Evolutionary conservation across 2,888 invertebrate genomes (phyloP).

Genomic region (Scaptomyza tumidula): DNA sequence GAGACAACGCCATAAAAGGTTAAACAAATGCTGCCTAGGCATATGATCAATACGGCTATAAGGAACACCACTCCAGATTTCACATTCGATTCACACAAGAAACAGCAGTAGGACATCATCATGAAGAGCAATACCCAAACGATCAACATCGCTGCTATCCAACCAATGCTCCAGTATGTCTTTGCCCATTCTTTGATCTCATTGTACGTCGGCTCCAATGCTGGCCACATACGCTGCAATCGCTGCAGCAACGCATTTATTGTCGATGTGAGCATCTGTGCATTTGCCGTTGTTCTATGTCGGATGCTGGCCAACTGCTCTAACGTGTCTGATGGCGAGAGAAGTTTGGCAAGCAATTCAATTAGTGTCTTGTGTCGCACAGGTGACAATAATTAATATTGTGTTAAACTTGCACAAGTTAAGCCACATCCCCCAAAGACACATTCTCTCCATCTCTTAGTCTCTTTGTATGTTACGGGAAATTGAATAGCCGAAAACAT

Average conservation of each 20-base stretch:
- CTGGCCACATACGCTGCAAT: constrained; percentile 81
- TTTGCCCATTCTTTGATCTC: constrained; percentile 80
- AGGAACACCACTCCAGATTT: constrained; percentile 83
- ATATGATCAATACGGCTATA: constrained; percentile 81
- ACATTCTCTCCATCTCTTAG: not conserved
- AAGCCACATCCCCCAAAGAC: not conserved
- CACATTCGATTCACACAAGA: constrained; percentile 82
- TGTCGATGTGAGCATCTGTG: constrained; percentile 82
- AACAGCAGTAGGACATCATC: constrained; percentile 83
- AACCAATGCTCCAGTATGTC: constrained; percentile 82
- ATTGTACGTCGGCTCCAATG: constrained; percentile 79
- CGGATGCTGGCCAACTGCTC: constrained; percentile 83
- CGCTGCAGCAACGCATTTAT: constrained; percentile 81
- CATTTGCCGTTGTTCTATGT: constrained; percentile 83
- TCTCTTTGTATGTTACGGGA: constrained; percentile 30
- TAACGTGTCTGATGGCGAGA: constrained; percentile 77
- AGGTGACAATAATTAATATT: constrained; percentile 70
- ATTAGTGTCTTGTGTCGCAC: constrained; percentile 49
- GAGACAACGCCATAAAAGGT: constrained; percentile 82
- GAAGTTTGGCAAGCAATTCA: constrained; percentile 56
- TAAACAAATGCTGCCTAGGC: constrained; percentile 81
- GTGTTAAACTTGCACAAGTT: constrained; percentile 46
- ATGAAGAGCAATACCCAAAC: constrained; percentile 83
- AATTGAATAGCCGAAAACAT: constrained; percentile 27
- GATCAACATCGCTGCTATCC: constrained; percentile 81